A percentile compares a stretch with the other conserved stretches of the same genome.
Conservation (phyloP, 2,888 invertebrate genomes). For the Drosophila austrosaltans region DNA sequence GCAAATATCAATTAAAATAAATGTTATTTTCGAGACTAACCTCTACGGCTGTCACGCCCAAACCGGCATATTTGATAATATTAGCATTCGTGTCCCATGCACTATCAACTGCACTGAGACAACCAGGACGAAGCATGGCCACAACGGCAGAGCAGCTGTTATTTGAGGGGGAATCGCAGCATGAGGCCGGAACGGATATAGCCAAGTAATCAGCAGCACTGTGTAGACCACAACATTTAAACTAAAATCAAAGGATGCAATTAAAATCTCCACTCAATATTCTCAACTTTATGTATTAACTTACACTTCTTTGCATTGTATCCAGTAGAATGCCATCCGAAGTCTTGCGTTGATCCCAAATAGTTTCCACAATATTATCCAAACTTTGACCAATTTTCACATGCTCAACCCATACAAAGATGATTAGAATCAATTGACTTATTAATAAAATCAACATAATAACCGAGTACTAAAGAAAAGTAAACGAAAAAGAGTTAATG, state of each 20-base stretch:
- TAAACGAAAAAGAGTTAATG: background rate
- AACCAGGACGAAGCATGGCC: constrained; percentile 68
- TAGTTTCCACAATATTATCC: constrained; percentile 84
- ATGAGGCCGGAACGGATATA: constrained; percentile 70
- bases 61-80: constrained; percentile 87
- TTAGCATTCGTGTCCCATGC: constrained; percentile 77
- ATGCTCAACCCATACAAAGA: constrained; percentile 87
- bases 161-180: constrained; percentile 74
- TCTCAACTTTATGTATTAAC: constrained; percentile 16
- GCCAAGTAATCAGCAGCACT: constrained; percentile 67
- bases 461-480: constrained; percentile 87
- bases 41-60: constrained; percentile 89
- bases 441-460: constrained; percentile 89
- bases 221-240: constrained; percentile 80
- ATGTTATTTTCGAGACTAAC: constrained; percentile 81
- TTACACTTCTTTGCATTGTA: constrained; percentile 74
- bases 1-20: background rate
- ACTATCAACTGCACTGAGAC: constrained; percentile 81
- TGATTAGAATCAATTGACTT: constrained; percentile 88
- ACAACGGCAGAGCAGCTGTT: constrained; percentile 51
- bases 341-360: constrained; percentile 75
- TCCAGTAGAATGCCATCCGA: constrained; percentile 70
- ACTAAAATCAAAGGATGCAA: constrained; percentile 45
- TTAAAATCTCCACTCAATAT: background rate
- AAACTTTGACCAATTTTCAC: constrained; percentile 85